Conservation (phyloP, 2,888 invertebrate species). For the Diadromus collaris region DNA sequence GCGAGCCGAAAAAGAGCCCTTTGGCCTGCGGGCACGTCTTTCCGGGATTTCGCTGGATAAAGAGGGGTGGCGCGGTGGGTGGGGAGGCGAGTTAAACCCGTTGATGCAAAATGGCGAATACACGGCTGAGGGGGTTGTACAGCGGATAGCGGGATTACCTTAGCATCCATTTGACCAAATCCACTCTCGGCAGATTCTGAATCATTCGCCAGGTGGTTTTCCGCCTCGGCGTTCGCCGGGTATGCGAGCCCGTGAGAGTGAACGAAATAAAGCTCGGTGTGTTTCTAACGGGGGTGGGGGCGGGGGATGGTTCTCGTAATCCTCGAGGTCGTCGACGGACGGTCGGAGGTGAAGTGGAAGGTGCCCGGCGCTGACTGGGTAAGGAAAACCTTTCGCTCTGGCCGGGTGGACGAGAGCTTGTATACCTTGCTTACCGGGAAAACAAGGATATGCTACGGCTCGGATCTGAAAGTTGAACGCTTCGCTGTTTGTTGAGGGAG, state of each 20-base stretch:
- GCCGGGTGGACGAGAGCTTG: no score
- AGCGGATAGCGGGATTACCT: neutral
- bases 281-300: neutral
- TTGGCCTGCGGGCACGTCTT: neutral
- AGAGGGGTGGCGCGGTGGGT: no score
- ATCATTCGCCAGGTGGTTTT: conserved; percentile 37
- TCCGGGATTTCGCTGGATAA: neutral
- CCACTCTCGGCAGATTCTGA: conserved; percentile 30
- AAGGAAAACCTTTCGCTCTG: no score
- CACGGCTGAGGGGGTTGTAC: neutral
- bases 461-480: no score
- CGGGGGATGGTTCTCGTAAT: neutral
- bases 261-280: neutral
- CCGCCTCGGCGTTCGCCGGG: neutral
- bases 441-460: no score
- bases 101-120: conserved; percentile 2
- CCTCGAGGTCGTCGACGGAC: conserved; percentile 2
- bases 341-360: neutral
- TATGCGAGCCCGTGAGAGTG: neutral
- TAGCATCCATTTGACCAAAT: conserved; percentile 47
- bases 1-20: neutral
- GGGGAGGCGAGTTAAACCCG: no score
- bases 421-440: no score
- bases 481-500: no score
- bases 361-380: neutral